Percentiles rank a stretch among this genome's conserved stretches.
phyloP scores from a whole-genome alignment of 2,888 invertebrate species.

The Prostheceraeus crozeri region DNA sequence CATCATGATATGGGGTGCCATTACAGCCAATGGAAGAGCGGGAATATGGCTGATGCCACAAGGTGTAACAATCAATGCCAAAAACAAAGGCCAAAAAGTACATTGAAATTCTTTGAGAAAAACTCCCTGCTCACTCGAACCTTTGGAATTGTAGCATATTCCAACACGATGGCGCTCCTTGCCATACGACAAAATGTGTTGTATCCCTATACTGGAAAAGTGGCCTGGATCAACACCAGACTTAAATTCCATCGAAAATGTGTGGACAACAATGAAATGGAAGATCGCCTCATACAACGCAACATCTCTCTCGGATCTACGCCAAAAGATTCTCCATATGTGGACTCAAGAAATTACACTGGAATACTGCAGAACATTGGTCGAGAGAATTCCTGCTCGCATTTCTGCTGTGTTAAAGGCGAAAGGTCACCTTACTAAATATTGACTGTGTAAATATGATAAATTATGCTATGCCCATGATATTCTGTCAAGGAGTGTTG shows the following conservation, averaged over 20 bases:
- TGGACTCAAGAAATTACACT: slow-evolving; percentile 12
- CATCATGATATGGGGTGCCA: slow-evolving; percentile 24
- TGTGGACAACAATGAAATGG: slow-evolving; percentile 20
- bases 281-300: slow-evolving; percentile 16
- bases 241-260: slow-evolving; percentile 25
- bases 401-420: slow-evolving; percentile 18
- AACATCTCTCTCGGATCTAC: slow-evolving; percentile 13
- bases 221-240: slow-evolving; percentile 25
- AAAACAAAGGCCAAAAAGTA: slow-evolving; percentile 8
- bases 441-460: too few species aligned
- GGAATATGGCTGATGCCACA: slow-evolving; percentile 15
- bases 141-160: slow-evolving; percentile 10
- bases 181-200: neutral
- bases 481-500: too few species aligned
- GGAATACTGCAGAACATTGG: slow-evolving; percentile 20
- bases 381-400: slow-evolving; percentile 6
- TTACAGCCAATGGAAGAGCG: slow-evolving; percentile 4
- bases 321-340: slow-evolving; percentile 9
- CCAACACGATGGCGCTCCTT: slow-evolving; percentile 25
- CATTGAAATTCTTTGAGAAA: slow-evolving; percentile 17
- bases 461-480: too few species aligned
- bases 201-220: slow-evolving; percentile 22
- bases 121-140: neutral
- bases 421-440: slow-evolving; percentile 20
- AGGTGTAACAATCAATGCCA: slow-evolving; percentile 21